Percentiles rank a stretch among this genome's conserved stretches.
Conservation (phyloP, 2,113 vertebrate genomes). For the Cololabis saira region DNA sequence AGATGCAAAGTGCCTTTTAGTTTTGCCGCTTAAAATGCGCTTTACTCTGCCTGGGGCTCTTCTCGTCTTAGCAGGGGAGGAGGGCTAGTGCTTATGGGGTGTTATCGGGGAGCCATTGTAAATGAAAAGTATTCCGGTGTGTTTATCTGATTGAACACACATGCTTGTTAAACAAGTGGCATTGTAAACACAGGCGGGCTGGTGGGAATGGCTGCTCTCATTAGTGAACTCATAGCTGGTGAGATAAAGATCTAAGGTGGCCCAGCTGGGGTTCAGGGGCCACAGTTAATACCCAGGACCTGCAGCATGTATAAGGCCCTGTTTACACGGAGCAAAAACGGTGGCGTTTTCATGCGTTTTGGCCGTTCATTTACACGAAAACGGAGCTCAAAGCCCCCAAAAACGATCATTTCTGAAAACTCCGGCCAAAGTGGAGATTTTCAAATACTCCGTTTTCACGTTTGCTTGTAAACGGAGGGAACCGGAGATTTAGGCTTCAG, state of each 20-base stretch:
- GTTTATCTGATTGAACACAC: slow-evolving; percentile 74
- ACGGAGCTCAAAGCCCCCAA: too few relatives aligned
- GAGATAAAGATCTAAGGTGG: slow-evolving; percentile 68
- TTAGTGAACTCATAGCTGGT: slow-evolving; percentile 61
- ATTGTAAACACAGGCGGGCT: slow-evolving; percentile 54
- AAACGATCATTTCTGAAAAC: too few relatives aligned
- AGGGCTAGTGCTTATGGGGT: slow-evolving; percentile 30
- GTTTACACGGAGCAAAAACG: too few relatives aligned
- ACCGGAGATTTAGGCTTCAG: too few relatives aligned
- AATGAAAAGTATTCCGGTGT: slow-evolving; percentile 61
- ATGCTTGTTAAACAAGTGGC: slow-evolving; percentile 68
- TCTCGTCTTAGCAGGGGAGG: slow-evolving; percentile 21
- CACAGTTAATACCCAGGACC: slow-evolving; percentile 36
- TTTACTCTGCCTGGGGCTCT: slow-evolving; percentile 25
- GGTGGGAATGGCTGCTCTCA: slow-evolving; percentile 50
- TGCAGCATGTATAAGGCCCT: slow-evolving; percentile 4
- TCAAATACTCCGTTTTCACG: too few relatives aligned
- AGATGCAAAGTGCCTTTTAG: slow-evolving; percentile 48
- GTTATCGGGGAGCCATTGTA: slow-evolving; percentile 49
- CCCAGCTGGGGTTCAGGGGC: slow-evolving; percentile 32
- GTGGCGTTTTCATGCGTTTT: too few relatives aligned
- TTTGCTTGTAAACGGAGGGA: too few relatives aligned
- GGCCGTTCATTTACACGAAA: too few relatives aligned
- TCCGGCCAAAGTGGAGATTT: too few relatives aligned
- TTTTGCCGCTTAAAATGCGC: slow-evolving; percentile 36